These are phyloP conservation scores for Karalla daura DNA, from an alignment of 2,797 vertebrate genomes.

Conservation along the genomic window DNA sequence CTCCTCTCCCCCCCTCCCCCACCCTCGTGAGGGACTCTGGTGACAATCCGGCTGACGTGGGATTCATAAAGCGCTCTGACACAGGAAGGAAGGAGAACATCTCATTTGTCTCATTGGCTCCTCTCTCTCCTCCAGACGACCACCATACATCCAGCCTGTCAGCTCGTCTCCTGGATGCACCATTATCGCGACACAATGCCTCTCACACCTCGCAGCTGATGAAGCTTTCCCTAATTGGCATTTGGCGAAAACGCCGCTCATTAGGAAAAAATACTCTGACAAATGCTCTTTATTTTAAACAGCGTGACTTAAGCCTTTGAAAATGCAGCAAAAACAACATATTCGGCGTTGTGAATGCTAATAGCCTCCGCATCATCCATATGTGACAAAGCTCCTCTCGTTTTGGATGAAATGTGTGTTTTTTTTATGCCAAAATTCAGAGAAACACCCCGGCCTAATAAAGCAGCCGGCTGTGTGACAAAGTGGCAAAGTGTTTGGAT, in stretches of 20 bases:
- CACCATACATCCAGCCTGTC: no score
- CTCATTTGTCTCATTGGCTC: slow-evolving; percentile 17
- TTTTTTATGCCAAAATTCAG: slow-evolving; percentile 6
- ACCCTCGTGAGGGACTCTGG: slow-evolving; percentile 30
- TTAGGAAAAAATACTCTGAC: slow-evolving; percentile 9
- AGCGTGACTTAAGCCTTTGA: slow-evolving; percentile 12
- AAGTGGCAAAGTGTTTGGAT: background rate
- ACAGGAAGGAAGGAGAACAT: slow-evolving; percentile 9
- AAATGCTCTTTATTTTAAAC: slow-evolving; percentile 4
- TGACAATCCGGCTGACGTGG: slow-evolving; percentile 29
- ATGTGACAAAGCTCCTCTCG: slow-evolving; percentile 19
- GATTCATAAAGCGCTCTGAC: slow-evolving; percentile 12
- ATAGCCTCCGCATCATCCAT: background rate
- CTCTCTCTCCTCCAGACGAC: no score
- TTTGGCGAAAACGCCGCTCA: slow-evolving; percentile 29
- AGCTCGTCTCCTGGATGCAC: no score
- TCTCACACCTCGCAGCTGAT: background rate
- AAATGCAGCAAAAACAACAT: slow-evolving; percentile 16
- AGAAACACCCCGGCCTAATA: background rate
- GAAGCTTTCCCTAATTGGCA: background rate
- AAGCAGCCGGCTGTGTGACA: background rate
- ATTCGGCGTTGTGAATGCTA: slow-evolving; percentile 1
- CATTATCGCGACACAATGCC: no score
- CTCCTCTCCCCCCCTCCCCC: no score
- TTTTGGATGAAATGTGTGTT: background rate